These are phyloP conservation scores for Coptotermes formosanus DNA, from an alignment of 1,140 invertebrate species.

Conservation along the genomic window DNA sequence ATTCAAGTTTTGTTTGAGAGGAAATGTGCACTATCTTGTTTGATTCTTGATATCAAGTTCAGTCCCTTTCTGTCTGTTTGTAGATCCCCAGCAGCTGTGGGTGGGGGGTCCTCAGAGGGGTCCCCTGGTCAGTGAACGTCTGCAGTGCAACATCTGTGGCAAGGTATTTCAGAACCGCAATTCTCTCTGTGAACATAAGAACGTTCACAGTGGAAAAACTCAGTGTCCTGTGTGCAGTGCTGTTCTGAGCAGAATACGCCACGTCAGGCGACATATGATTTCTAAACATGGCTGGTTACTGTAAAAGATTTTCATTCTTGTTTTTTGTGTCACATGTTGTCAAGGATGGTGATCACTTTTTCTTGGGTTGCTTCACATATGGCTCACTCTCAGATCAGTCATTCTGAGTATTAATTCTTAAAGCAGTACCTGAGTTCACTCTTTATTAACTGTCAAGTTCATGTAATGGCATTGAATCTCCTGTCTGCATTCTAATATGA, in stretches of 20 bases:
- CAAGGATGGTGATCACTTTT: neutral
- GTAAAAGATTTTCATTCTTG: neutral
- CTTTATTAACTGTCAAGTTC: neutral
- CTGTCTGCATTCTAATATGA: neutral
- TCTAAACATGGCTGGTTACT: conserved; percentile 50
- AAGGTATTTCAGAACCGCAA: conserved; percentile 55
- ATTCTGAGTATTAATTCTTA: neutral
- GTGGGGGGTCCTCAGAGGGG: conserved; percentile 21
- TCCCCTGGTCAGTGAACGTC: conserved; percentile 16
- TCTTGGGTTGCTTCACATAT: conserved; percentile 5
- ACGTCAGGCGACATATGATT: conserved; percentile 53
- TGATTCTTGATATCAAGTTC: conserved; percentile 33
- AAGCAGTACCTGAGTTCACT: neutral
- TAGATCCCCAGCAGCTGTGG: conserved; percentile 28
- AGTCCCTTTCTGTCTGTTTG: conserved; percentile 32
- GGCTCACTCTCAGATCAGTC: neutral
- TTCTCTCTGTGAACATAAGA: conserved; percentile 56
- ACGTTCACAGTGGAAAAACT: conserved; percentile 55
- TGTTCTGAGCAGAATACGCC: conserved; percentile 52
- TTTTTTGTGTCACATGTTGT: too few species aligned
- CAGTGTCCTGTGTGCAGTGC: conserved; percentile 54
- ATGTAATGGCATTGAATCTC: neutral
- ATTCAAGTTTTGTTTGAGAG: neutral
- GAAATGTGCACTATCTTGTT: neutral
- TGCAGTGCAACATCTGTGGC: conserved; percentile 53